Evolutionary conservation across 37 sponge, comb jelly and placozoan genomes (phyloP), one percentile per base, ranked within the genome.

Genomic region (Crambe crambe): DNA sequence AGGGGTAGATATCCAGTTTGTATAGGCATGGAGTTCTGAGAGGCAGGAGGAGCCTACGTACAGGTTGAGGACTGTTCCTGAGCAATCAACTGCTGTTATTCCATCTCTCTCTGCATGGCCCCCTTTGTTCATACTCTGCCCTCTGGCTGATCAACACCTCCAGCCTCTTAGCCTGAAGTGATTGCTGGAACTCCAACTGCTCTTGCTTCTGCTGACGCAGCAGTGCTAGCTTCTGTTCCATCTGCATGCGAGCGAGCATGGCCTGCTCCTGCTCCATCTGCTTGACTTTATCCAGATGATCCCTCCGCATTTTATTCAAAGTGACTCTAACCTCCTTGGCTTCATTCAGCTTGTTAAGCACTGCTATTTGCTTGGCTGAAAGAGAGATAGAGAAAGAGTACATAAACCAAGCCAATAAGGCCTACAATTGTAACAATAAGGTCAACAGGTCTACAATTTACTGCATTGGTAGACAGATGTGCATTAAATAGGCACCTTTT

Each of bases 191-290:
- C 17, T 80, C 88, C 47, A 89, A 32, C 79, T 99, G 89, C 79
- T 99, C 97, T 41, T 73, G 79, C 77, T 95, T 93, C 79, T 96
- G 96, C 73, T 96, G 97, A 34, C 96, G 83, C 3, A 95, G 83
- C 8, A 94, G 87, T 6, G 95, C 95, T 27, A 96, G 82, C 62
- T 99, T 99, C 89, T 97, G 95, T 71, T 97, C 95, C 89, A 98
- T 83, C 78, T 96, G 97, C 85, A 99, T 88, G 18, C 93, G 84
- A 31, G 92, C 95, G 65, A 99, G 85, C 58, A 92, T 67, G 56
- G 75, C 54, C 68, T 87, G 88, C 84, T 96, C 93, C 67, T 80
- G 78, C 85, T 84, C 93, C 91, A 93, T 94, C 77, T 99, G 97
- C 21, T 84, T 87, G 2, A 95, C 38, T 79, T 88, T 91, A 5